These are phyloP conservation scores for Pedetes capensis DNA, from an alignment of 2,113 vertebrate genomes.

Conservation along the genomic window DNA sequence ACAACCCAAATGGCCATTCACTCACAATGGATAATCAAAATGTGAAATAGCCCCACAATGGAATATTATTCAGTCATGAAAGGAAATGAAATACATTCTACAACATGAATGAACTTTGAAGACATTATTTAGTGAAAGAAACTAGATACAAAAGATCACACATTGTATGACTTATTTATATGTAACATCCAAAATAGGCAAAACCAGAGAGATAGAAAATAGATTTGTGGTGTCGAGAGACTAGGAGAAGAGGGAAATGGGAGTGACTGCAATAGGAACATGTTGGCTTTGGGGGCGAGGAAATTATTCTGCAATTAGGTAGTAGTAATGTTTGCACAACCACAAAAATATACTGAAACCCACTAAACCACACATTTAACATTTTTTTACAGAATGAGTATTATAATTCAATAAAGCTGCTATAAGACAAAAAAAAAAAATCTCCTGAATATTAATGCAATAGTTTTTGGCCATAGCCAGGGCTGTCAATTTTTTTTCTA, in stretches of 20 bases:
- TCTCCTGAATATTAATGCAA: not conserved
- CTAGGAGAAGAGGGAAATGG: not conserved
- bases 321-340: not conserved
- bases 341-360: not conserved
- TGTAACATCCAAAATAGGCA: not conserved
- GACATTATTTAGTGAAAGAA: not conserved
- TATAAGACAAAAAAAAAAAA: not conserved
- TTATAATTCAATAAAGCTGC: not conserved
- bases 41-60: not conserved
- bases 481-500: not conserved
- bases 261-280: not conserved
- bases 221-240: not conserved
- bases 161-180: not conserved
- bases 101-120: not conserved
- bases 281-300: not conserved
- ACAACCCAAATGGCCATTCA: not conserved
- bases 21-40: not conserved
- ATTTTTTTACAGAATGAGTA: not conserved
- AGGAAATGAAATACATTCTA: not conserved
- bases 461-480: not conserved
- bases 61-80: not conserved
- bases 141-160: not conserved
- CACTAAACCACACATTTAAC: not conserved
- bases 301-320: not conserved
- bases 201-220: not conserved